These are phyloP conservation scores for Diorhabda elongata DNA, from an alignment of 1,140 invertebrate genomes.

Conservation along the genomic window DNA sequence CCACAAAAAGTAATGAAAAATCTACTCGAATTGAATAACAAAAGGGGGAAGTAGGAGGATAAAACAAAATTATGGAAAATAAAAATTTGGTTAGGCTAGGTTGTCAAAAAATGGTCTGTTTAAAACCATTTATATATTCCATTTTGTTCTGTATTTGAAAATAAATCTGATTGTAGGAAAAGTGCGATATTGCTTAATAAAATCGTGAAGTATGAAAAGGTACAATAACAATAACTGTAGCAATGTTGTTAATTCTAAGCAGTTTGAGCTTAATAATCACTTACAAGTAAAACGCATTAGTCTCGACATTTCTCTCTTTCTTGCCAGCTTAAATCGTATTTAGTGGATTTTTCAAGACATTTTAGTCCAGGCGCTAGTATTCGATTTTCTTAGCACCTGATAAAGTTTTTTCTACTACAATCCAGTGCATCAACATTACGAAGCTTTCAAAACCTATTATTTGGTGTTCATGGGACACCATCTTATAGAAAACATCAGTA, in stretches of 20 bases:
- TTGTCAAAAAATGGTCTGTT: not conserved
- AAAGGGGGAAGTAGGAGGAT: no score
- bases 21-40: no score
- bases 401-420: not conserved
- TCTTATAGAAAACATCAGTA: no score
- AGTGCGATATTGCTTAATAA: constrained; percentile 33
- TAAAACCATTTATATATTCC: not conserved
- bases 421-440: not conserved
- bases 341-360: not conserved
- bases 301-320: constrained; percentile 27
- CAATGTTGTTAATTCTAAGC: constrained; percentile 40
- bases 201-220: constrained; percentile 29
- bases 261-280: constrained; percentile 38
- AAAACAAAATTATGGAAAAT: no score
- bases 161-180: not conserved
- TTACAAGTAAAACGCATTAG: constrained; percentile 41
- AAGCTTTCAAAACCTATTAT: not conserved
- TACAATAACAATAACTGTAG: constrained; percentile 37
- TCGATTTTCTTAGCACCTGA: not conserved
- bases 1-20: no score
- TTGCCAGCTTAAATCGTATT: not conserved
- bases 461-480: no score
- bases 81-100: no score
- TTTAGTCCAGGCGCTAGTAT: not conserved
- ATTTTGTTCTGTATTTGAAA: not conserved